phyloP scores from a whole-genome alignment of 2,888 invertebrate species.

The Orthosia cruda region DNA sequence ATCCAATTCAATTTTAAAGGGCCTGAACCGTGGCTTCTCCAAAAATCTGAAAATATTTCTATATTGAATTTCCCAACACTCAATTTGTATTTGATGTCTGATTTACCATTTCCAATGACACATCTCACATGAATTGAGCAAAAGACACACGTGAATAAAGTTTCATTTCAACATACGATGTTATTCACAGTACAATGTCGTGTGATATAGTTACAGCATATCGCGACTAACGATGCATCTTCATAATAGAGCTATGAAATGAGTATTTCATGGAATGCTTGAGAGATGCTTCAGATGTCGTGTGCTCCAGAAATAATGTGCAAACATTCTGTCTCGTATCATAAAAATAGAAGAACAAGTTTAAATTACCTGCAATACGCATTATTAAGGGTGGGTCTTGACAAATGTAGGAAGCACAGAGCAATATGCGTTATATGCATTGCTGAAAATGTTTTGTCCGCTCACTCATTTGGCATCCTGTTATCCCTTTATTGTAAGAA shows the following conservation, averaged over 20 bases:
- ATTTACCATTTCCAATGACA: neutral
- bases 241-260: conserved; percentile 5
- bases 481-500: neutral
- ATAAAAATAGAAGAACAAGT: neutral
- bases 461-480: neutral
- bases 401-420: neutral
- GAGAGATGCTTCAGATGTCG: neutral
- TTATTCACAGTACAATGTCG: conserved; percentile 1
- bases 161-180: neutral
- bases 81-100: neutral
- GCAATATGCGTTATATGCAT: neutral
- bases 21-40: neutral
- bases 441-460: neutral
- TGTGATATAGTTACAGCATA: conserved; percentile 13
- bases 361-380: conserved; percentile 4
- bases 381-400: neutral
- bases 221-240: conserved; percentile 29
- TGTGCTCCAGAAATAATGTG: neutral
- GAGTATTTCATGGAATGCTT: conserved; percentile 5
- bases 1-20: no score
- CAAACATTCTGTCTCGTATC: neutral
- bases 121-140: neutral
- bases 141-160: neutral
- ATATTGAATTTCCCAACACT: neutral
- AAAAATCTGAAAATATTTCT: neutral